These are phyloP conservation scores for Pammene aurita DNA, from an alignment of 2,888 invertebrate species.

Conservation along the genomic window DNA sequence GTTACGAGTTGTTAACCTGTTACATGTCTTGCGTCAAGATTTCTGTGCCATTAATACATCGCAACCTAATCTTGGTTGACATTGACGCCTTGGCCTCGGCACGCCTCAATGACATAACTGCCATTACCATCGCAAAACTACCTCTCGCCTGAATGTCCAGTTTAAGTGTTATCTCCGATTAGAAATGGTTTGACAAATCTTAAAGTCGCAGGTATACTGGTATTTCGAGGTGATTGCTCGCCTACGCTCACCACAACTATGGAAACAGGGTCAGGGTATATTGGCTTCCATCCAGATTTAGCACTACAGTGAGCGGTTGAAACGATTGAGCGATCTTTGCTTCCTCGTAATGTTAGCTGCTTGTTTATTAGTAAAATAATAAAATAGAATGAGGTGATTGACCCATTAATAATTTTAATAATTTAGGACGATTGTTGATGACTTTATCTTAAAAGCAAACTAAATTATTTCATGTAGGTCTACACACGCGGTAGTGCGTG, in stretches of 20 bases:
- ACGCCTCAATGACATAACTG: slow-evolving; percentile 27
- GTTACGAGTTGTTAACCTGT: neutral
- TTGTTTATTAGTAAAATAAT: slow-evolving; percentile 14
- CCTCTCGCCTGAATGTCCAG: neutral
- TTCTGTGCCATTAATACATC: slow-evolving; percentile 24
- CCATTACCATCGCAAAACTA: neutral
- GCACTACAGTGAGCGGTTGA: slow-evolving; percentile 9
- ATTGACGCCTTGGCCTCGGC: slow-evolving; percentile 30
- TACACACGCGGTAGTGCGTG: no score
- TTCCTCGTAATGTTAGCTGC: slow-evolving; percentile 24
- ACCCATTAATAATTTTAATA: neutral
- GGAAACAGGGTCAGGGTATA: slow-evolving; percentile 4
- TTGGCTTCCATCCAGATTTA: slow-evolving; percentile 30
- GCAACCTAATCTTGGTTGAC: slow-evolving; percentile 38
- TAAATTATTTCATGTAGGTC: no score
- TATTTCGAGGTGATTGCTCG: neutral
- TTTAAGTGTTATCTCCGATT: neutral
- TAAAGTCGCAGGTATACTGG: neutral
- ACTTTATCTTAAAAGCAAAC: no score
- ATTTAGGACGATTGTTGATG: neutral
- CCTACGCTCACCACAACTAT: neutral
- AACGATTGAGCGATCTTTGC: slow-evolving; percentile 5
- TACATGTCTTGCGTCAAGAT: slow-evolving; percentile 2
- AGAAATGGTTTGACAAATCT: neutral
- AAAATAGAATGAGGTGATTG: slow-evolving; percentile 15